phyloP scores from a whole-genome alignment of 1,140 invertebrate species.

The Agrilus planipennis region DNA sequence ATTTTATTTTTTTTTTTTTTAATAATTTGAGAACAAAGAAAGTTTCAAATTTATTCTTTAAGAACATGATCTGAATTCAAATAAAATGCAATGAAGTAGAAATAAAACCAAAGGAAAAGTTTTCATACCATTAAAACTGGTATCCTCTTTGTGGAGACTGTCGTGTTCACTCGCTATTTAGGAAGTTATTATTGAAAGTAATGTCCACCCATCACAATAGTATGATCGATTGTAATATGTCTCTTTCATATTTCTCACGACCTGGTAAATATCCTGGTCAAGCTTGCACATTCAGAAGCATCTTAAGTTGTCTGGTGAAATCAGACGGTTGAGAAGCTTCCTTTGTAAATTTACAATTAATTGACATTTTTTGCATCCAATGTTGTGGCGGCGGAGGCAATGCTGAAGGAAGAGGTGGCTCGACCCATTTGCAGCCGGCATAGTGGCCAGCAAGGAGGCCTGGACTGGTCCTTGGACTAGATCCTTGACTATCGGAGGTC shows the following conservation, averaged over 20 bases:
- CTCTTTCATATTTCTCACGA: conserved; percentile 7
- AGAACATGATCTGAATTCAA: neutral
- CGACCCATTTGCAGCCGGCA: conserved; percentile 49
- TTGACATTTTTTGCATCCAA: conserved; percentile 35
- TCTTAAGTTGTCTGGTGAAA: conserved; percentile 38
- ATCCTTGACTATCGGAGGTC: conserved; percentile 3
- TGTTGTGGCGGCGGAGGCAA: conserved; percentile 47
- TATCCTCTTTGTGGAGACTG: conserved; percentile 15
- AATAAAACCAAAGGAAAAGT: neutral
- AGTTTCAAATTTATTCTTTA: neutral
- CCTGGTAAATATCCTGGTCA: conserved; percentile 25
- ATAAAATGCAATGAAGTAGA: neutral
- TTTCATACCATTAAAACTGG: neutral
- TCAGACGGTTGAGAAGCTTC: conserved; percentile 28
- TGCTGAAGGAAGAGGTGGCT: conserved; percentile 46
- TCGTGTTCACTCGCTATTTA: conserved; percentile 34
- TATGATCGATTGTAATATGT: conserved; percentile 10
- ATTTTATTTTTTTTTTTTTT: neutral
- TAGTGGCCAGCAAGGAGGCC: conserved; percentile 35
- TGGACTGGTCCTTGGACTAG: conserved; percentile 22
- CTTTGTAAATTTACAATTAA: conserved; percentile 4
- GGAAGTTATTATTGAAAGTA: conserved; percentile 21
- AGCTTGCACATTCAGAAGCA: conserved; percentile 41
- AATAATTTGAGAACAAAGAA: too few relatives aligned
- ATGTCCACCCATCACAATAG: conserved; percentile 20